These are phyloP conservation scores for Congeria kusceri DNA, from an alignment of 2,888 invertebrate species.

Conservation along the genomic window DNA sequence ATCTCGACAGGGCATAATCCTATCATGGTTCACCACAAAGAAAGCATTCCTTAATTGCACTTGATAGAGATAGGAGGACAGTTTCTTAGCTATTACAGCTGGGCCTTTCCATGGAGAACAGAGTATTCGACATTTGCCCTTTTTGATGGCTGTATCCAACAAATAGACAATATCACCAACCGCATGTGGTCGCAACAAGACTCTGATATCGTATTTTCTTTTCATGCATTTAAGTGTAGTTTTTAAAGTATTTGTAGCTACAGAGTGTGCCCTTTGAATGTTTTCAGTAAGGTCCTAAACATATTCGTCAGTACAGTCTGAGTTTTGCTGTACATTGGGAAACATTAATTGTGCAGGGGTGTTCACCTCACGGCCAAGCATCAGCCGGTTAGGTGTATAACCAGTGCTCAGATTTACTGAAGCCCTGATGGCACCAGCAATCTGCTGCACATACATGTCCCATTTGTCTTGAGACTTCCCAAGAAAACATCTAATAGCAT, in stretches of 20 bases:
- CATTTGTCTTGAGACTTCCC: neutral
- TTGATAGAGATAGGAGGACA: constrained; percentile 6
- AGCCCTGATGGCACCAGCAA: constrained; percentile 13
- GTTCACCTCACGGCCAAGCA: constrained; percentile 27
- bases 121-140: neutral
- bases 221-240: constrained; percentile 17
- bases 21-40: constrained; percentile 33
- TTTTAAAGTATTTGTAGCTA: constrained; percentile 14
- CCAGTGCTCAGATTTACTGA: constrained; percentile 21
- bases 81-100: constrained; percentile 6
- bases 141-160: neutral
- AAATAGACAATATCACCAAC: constrained; percentile 20
- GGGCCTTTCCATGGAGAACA: constrained; percentile 23
- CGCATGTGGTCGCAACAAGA: neutral
- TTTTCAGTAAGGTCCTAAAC: neutral
- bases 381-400: constrained; percentile 25
- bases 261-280: constrained; percentile 12
- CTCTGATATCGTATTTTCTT: constrained; percentile 32
- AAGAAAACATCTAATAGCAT: constrained; percentile 2
- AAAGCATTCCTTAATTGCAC: constrained; percentile 11
- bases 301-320: neutral
- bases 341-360: constrained; percentile 25
- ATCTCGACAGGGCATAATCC: constrained; percentile 27
- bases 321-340: neutral
- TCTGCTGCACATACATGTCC: constrained; percentile 10